Percentiles rank a stretch among this genome's conserved stretches.
These are phyloP conservation scores for Hormaphis cornu DNA, from an alignment of 1,140 invertebrate genomes.

Conservation along the genomic window DNA sequence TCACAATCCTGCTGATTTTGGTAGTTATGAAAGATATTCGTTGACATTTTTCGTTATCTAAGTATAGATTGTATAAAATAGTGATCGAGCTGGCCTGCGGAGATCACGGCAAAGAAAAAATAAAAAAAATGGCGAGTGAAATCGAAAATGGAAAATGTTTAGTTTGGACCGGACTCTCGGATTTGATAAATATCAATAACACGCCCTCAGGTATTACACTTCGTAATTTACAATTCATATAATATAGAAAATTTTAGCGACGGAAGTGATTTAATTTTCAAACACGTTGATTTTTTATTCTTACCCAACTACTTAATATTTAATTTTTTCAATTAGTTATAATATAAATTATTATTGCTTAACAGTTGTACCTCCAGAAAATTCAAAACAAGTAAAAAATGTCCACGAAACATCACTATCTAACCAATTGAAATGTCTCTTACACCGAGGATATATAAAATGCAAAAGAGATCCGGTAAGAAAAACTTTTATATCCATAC, in stretches of 20 bases:
- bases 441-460: constrained; percentile 23
- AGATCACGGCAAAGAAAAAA: constrained; percentile 75
- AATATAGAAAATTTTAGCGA: not conserved
- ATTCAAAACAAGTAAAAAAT: not conserved
- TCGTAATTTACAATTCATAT: not conserved
- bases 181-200: not conserved
- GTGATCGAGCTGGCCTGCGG: constrained; percentile 82
- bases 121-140: constrained; percentile 57
- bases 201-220: not conserved
- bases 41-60: constrained; percentile 17
- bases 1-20: constrained; percentile 90
- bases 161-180: constrained; percentile 56
- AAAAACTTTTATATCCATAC: no score
- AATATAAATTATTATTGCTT: not conserved
- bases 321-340: not conserved
- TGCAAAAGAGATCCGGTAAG: constrained; percentile 27
- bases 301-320: not conserved
- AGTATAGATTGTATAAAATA: constrained; percentile 42
- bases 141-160: constrained; percentile 62
- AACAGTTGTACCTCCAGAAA: not conserved
- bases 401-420: constrained; percentile 15
- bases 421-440: constrained; percentile 22
- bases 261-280: no score
- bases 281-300: no score
- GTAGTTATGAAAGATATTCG: constrained; percentile 47